Percentiles rank a stretch among this genome's conserved stretches.
Evolutionary conservation across 2,113 vertebrate species (phyloP).

Genomic region (Bostrychus sinensis): DNA sequence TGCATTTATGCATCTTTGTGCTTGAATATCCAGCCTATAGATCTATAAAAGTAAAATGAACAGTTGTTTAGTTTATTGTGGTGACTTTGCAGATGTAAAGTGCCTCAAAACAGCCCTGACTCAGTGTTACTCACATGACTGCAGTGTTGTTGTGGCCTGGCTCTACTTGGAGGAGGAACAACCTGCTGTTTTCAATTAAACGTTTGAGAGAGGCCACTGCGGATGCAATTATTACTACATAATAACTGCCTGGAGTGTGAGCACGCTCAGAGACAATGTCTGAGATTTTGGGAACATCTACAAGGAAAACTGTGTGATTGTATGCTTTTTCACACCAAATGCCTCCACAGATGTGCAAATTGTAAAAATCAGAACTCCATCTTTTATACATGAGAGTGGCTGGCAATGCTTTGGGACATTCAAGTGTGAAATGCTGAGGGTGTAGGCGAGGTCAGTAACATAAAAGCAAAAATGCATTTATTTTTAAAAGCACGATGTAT

Average conservation of each 20-base stretch:
- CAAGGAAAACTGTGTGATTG: conserved; percentile 4
- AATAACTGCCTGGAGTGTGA: conserved; percentile 47
- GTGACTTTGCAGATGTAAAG: conserved; percentile 40
- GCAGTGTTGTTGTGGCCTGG: conserved; percentile 16
- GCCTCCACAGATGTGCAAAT: not conserved
- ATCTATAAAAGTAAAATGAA: too few relatives aligned
- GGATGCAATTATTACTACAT: conserved; percentile 45
- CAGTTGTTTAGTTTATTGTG: not conserved
- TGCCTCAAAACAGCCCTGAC: not conserved
- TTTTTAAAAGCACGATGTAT: too few relatives aligned
- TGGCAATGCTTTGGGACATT: not conserved
- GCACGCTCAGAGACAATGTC: conserved; percentile 19
- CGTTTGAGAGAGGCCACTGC: conserved; percentile 27
- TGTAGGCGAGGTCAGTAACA: too few relatives aligned
- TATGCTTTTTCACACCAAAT: not conserved
- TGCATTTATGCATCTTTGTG: not conserved
- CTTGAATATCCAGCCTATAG: too few relatives aligned
- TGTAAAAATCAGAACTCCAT: not conserved
- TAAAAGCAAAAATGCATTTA: too few relatives aligned
- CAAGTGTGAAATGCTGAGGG: not conserved
- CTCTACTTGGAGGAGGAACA: conserved; percentile 25
- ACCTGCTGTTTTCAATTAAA: conserved; percentile 66
- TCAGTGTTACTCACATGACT: conserved; percentile 25
- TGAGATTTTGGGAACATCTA: conserved; percentile 19
- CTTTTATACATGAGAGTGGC: too few relatives aligned